A percentile compares a stretch with the other conserved stretches of the same genome.
Conservation (phyloP, 2,888 invertebrate genomes). For the Abrostola triplasia region DNA sequence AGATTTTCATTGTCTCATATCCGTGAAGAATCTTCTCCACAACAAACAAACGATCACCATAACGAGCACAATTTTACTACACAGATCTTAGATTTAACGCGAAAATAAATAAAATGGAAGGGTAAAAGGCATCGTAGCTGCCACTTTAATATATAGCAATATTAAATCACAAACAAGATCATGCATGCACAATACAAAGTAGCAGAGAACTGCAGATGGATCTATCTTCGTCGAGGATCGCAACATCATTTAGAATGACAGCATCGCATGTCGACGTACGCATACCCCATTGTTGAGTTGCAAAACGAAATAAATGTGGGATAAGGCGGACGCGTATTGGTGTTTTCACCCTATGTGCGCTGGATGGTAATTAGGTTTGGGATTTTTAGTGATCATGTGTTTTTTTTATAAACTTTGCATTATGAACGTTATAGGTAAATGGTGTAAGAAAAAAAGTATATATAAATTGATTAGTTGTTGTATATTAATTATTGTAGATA, state of each 20-base stretch:
- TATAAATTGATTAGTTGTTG: too few relatives aligned
- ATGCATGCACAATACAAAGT: conserved; percentile 54
- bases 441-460: too few relatives aligned
- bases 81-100: conserved; percentile 27
- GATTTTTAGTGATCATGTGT: not conserved
- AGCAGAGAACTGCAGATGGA: conserved; percentile 56
- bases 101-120: conserved; percentile 25
- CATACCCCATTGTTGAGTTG: conserved; percentile 52
- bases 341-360: conserved; percentile 7
- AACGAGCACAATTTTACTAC: conserved; percentile 34
- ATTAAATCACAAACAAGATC: conserved; percentile 56
- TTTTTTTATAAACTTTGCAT: not conserved
- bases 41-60: conserved; percentile 13
- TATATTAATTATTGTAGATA: too few relatives aligned
- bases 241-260: conserved; percentile 67
- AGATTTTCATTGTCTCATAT: not conserved
- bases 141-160: conserved; percentile 47
- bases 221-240: conserved; percentile 68
- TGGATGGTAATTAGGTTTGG: not conserved
- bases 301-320: conserved; percentile 45
- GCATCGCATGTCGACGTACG: conserved; percentile 60
- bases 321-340: conserved; percentile 10
- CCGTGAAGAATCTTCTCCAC: conserved; percentile 7
- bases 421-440: too few relatives aligned
- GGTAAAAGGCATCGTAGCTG: conserved; percentile 14